Evolutionary conservation across 1,140 invertebrate genomes (phyloP).

Genomic region (Monochamus saltuarius): DNA sequence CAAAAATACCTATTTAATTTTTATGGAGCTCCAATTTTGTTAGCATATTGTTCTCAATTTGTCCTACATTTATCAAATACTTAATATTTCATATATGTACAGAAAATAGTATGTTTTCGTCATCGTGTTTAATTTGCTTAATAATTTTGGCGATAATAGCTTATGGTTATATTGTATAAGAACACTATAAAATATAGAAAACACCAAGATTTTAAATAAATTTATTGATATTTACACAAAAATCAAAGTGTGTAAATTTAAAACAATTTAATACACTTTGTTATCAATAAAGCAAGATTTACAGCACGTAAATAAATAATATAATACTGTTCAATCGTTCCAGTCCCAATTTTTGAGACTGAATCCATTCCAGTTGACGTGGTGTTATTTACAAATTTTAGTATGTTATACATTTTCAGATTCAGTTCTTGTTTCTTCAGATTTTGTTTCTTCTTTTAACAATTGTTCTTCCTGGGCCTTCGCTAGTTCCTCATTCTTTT

Average conservation of each 20-base stretch:
- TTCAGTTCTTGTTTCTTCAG: constrained; percentile 8
- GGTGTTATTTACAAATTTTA: neutral
- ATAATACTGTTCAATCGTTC: neutral
- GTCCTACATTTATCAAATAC: too few species aligned
- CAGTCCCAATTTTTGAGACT: neutral
- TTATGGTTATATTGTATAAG: too few species aligned
- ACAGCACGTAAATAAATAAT: neutral
- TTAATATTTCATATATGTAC: too few species aligned
- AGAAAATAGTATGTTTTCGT: too few species aligned
- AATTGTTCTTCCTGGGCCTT: too few species aligned
- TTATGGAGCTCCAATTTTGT: too few species aligned
- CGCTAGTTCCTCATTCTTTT: constrained; percentile 10
- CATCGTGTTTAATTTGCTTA: too few species aligned
- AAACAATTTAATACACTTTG: neutral
- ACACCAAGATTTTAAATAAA: neutral
- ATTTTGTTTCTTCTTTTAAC: neutral
- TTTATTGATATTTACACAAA: neutral
- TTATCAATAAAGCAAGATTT: neutral
- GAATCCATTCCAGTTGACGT: neutral
- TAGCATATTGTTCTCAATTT: too few species aligned
- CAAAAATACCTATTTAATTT: too few species aligned
- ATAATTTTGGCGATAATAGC: too few species aligned
- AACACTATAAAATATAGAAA: constrained; percentile 10
- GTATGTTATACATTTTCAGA: constrained; percentile 1
- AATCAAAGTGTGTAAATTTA: constrained; percentile 1